Evolutionary conservation across 2,113 vertebrate genomes (phyloP), one percentile per base, ranked within the genome.

Genomic region (Leptocoma aspasia): DNA sequence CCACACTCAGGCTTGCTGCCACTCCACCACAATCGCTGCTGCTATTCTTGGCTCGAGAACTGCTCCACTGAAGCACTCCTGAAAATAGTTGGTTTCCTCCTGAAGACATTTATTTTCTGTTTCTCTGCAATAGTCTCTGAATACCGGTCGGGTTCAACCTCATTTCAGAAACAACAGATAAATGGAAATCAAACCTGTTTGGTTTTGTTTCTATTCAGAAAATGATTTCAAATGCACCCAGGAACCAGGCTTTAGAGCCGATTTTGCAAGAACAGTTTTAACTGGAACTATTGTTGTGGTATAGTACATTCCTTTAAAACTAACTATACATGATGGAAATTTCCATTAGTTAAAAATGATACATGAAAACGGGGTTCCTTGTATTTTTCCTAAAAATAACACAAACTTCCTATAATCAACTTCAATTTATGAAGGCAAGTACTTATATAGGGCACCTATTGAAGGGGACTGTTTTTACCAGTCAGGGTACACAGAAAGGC

Each of bases 11-110:
- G 44, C 87, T 76, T 28, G 31, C 89, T 89, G 86, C 86, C 79
- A 66, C 80, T 91, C 70, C 77, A n/a, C 28, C 50, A 87, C 93
- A 90, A 80, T 86, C 20, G 7, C 82, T 61, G 87, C 70, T 95
- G 93, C 92, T 94, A 90, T 94, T 93, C 75, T 52, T 76, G 90
- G 90, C 87, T 87, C 17, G 1, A 61, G 75, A 90, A 59, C 71
- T 37, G 56, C 31, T 94, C 88, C 69, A 54, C 76, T 86, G 19
- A 94, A 94, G 89, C 14, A 65, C 94, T 89, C 76, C 92, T 61
- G 90, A 49, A 89, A 96, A 96, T 41, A 86, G 72, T 0, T 17
- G 16, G 31, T 68, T 83, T 94, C 92, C 56, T 70, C 79, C 65
- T 57, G 65, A 78, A 83, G 82, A 78, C 44, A 27, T 71, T 86